Percentiles rank a stretch among this genome's conserved stretches.
Evolutionary conservation across 2,797 vertebrate genomes (phyloP).

Genomic region (Monodelphis domestica): DNA sequence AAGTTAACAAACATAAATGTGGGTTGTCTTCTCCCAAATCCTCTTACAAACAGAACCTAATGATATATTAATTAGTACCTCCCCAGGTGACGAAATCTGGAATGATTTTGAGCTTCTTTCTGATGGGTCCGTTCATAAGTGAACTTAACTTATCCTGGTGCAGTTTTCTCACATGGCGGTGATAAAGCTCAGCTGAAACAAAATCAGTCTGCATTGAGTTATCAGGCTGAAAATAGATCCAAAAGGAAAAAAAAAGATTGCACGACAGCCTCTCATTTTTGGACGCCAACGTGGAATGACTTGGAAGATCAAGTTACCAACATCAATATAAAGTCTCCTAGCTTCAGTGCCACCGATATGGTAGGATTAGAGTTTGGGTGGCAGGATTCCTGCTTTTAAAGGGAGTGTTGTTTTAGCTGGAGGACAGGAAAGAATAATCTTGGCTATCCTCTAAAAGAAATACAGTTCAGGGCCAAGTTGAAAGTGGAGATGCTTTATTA

Average conservation of each 20-base stretch:
- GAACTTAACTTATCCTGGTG: slow-evolving; percentile 86
- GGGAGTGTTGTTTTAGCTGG: not conserved
- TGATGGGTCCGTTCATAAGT: slow-evolving; percentile 96
- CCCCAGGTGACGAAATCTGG: slow-evolving; percentile 94
- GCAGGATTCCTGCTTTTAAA: not conserved
- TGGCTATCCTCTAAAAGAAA: not conserved
- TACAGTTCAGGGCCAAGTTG: not conserved
- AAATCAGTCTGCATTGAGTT: slow-evolving; percentile 42
- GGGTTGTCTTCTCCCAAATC: not conserved
- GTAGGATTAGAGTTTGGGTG: not conserved
- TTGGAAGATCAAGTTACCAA: not conserved
- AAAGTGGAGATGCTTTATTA: not conserved
- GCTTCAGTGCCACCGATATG: not conserved
- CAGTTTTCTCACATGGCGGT: slow-evolving; percentile 87
- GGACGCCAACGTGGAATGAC: not conserved
- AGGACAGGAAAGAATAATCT: not conserved
- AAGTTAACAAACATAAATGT: not conserved
- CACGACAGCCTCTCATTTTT: not conserved
- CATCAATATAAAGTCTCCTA: not conserved
- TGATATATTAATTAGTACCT: slow-evolving; percentile 85
- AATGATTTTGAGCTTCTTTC: slow-evolving; percentile 92
- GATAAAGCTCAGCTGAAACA: slow-evolving; percentile 85
- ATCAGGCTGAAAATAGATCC: not conserved
- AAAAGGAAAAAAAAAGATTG: not conserved
- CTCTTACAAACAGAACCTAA: not conserved